A percentile compares a stretch with the other conserved stretches of the same genome.
These are phyloP conservation scores for Mormoops blainvillei DNA, from an alignment of 2,113 vertebrate species.

Conservation along the genomic window DNA sequence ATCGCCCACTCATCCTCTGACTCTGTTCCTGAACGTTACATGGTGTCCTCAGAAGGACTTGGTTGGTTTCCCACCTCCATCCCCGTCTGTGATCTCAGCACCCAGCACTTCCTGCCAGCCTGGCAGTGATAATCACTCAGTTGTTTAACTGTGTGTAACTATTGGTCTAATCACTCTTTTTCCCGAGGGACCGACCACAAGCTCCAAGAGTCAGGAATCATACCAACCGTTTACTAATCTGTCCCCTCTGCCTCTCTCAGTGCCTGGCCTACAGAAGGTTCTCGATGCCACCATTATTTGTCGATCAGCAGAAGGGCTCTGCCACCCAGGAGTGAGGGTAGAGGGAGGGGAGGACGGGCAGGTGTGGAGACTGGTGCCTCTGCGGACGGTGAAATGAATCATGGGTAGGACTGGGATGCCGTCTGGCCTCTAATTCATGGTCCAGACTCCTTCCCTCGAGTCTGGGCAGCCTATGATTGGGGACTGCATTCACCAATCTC, in stretches of 20 bases:
- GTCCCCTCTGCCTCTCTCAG: neutral
- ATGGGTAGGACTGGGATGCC: neutral
- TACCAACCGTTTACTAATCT: neutral
- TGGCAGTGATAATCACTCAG: neutral
- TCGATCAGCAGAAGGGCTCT: neutral
- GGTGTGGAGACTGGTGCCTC: fast-evolving
- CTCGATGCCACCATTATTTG: neutral
- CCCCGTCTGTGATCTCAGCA: neutral
- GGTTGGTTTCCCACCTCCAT: neutral
- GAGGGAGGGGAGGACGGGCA: neutral
- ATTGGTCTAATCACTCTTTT: neutral
- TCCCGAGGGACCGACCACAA: neutral
- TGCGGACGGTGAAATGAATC: neutral
- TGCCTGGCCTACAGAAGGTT: neutral
- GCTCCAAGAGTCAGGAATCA: neutral
- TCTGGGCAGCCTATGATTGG: neutral
- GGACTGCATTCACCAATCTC: neutral
- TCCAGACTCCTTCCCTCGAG: neutral
- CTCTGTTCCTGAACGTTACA: neutral
- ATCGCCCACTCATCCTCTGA: neutral
- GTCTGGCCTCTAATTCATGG: neutral
- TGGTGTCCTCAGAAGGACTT: neutral
- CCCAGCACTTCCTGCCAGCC: neutral
- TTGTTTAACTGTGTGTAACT: neutral
- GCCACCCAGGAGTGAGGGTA: neutral